Percentiles rank a stretch among this genome's conserved stretches.
Evolutionary conservation across 2,797 vertebrate species (phyloP).

Genomic region (Vespertilio murinus): DNA sequence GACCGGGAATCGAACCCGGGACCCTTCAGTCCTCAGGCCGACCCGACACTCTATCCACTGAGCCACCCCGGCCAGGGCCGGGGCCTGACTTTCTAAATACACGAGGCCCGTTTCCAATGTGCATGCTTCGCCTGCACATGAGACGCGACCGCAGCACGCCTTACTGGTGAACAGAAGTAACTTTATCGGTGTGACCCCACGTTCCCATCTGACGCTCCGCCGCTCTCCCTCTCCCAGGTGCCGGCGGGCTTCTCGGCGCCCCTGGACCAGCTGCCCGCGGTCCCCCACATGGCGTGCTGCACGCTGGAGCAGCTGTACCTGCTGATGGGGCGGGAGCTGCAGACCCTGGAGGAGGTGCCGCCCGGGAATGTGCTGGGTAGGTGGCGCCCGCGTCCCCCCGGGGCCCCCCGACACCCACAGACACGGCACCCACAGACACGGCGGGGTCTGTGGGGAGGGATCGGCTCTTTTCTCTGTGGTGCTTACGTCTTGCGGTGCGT

Average conservation of each 20-base stretch:
- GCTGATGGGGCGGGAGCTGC: constrained; percentile 95
- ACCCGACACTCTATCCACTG: background rate
- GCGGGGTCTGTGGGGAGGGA: background rate
- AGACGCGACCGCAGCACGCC: background rate
- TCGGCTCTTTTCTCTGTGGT: background rate
- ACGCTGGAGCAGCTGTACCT: constrained; percentile 91
- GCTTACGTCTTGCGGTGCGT: background rate
- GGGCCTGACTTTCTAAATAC: background rate
- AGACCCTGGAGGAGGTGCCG: constrained; percentile 93
- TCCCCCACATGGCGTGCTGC: constrained; percentile 91
- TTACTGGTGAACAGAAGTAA: background rate
- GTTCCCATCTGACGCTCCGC: background rate
- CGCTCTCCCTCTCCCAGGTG: constrained; percentile 83
- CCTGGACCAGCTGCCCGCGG: constrained; percentile 75
- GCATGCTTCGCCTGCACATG: background rate
- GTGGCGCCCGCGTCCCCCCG: background rate
- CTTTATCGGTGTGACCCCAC: too few species aligned
- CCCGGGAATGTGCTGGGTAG: constrained; percentile 95
- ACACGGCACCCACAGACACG: accelerated
- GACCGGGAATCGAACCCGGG: accelerated
- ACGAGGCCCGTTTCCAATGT: background rate
- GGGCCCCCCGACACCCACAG: accelerated
- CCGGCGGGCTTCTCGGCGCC: constrained; percentile 83
- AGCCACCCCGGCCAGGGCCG: background rate
- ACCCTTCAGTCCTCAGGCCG: background rate